Evolutionary conservation across 2,113 vertebrate genomes (phyloP).

Genomic region (Catagonus wagneri): DNA sequence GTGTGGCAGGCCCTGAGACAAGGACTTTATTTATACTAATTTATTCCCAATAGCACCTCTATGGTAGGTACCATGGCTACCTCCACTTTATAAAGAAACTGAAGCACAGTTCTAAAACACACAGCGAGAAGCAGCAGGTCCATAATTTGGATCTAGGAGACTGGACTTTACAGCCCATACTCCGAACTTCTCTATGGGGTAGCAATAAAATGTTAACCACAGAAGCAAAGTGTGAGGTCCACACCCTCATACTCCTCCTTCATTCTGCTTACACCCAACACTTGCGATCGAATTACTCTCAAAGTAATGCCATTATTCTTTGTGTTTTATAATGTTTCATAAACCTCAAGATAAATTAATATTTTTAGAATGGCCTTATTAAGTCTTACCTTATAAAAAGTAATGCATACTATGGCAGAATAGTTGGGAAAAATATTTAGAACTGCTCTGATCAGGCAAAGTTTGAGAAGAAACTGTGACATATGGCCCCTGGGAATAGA

Average conservation of each 20-base stretch:
- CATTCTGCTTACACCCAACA: background rate
- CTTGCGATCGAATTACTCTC: background rate
- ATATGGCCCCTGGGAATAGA: background rate
- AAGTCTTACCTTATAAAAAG: background rate
- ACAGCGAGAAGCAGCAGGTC: background rate
- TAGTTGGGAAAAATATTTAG: background rate
- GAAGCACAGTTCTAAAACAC: background rate
- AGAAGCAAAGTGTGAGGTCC: background rate
- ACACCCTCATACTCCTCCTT: background rate
- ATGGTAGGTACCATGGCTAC: background rate
- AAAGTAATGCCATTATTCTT: background rate
- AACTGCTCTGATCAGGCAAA: background rate
- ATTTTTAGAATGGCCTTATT: background rate
- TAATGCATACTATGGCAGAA: background rate
- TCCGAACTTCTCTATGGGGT: background rate
- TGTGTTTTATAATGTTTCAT: background rate
- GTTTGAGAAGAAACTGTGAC: background rate
- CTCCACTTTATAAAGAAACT: slow-evolving; percentile 12
- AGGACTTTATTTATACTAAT: background rate
- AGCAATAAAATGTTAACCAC: background rate
- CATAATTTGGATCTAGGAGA: background rate
- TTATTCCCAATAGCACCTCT: background rate
- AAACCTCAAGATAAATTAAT: background rate
- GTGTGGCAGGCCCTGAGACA: background rate
- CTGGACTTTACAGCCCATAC: background rate